Conservation (phyloP, 2,113 vertebrate species). For the Climacteris rufus region DNA sequence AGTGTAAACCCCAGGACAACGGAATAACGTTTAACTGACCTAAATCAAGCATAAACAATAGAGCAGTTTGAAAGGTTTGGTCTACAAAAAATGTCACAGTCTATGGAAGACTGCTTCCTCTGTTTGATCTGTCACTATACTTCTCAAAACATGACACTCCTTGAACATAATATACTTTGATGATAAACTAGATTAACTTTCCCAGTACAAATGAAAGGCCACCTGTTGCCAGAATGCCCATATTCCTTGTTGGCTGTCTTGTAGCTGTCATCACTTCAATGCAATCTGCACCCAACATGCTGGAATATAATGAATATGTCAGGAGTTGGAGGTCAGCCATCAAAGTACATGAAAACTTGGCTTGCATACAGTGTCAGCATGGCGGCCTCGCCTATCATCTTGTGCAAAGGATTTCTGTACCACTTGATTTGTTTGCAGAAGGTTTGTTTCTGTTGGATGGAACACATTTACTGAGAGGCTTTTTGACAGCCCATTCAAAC, state of each 20-base stretch:
- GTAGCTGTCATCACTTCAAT: slow-evolving; percentile 86
- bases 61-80: slow-evolving; percentile 64
- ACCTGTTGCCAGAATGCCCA: slow-evolving; percentile 85
- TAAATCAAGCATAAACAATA: slow-evolving; percentile 72
- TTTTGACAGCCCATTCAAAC: slow-evolving; percentile 84
- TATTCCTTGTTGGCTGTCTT: slow-evolving; percentile 83
- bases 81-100: slow-evolving; percentile 72
- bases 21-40: slow-evolving; percentile 55
- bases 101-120: slow-evolving; percentile 70
- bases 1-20: slow-evolving; percentile 49
- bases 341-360: slow-evolving; percentile 86
- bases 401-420: slow-evolving; percentile 82
- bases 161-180: slow-evolving; percentile 81
- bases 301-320: slow-evolving; percentile 88
- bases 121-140: slow-evolving; percentile 78
- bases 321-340: slow-evolving; percentile 88
- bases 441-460: slow-evolving; percentile 83
- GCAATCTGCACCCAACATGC: slow-evolving; percentile 79
- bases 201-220: slow-evolving; percentile 81
- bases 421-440: slow-evolving; percentile 86
- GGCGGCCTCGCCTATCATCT: slow-evolving; percentile 78
- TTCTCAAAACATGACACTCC: slow-evolving; percentile 79
- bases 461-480: slow-evolving; percentile 75
- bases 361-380: slow-evolving; percentile 76
- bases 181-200: slow-evolving; percentile 87